Evolutionary conservation across 2,888 invertebrate species (phyloP), one percentile per base, ranked within the genome.

Genomic region (Ichneumon xanthorius): DNA sequence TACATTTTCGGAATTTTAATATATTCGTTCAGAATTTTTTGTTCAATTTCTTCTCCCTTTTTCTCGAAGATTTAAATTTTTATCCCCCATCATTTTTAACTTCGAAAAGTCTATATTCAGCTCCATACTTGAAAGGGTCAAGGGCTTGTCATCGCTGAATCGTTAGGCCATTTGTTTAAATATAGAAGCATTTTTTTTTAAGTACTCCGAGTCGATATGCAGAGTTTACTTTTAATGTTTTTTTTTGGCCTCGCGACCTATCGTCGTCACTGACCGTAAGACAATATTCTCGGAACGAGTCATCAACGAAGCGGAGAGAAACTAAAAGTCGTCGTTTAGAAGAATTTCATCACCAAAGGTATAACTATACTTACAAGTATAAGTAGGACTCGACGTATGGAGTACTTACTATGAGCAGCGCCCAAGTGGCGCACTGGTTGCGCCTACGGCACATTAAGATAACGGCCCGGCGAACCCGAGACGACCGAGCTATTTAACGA

Each of bases 391-490:
- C 14, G 67, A 11, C 53, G 50, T 53, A 19, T 7, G 33, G 45
- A 55, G 71, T 50, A 61, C 40, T 58, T 67, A 37, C 45, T 45
- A 79, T 71, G 71, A 58, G 65, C 55, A 75, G 75, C 37, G 65
- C 26, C 68, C 61, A 67, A 73, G 73, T 76, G 80, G n/a, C 53
- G 80, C 65, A 40, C 53, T 72, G 55, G 75, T 75, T 82, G 82
- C 85, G 82, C 75, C 82, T 75, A 82, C 81, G 73, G 72, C 78
- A 65, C 78, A 75, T 85, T 81, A 85, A 81, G 81, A 81, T 85
- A 85, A 81, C 81, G 81, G 55, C 63, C 53, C 70, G 16, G 70
- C 73, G n/a, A 63, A 78, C 84, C 22, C 70, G 67, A 77, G 84
- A 76, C 71, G 55, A 68, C 33, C 53, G 53, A 78, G 73, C 73